phyloP scores from a whole-genome alignment of 2,797 vertebrate species.

The Potorous gilbertii region DNA sequence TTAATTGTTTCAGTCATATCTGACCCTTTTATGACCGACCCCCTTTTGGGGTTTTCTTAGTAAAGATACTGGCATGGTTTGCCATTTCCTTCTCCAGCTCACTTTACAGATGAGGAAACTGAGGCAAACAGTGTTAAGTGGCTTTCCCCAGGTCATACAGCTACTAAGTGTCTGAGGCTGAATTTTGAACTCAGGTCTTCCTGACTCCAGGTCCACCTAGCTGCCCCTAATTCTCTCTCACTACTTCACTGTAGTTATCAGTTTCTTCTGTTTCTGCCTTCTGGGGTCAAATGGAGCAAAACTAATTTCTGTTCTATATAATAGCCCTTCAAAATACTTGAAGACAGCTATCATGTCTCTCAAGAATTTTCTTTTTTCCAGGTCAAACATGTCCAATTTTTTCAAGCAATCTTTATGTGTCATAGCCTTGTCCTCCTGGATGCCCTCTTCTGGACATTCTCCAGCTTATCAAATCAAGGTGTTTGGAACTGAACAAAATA shows the following conservation, averaged over 20 bases:
- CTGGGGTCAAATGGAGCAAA: not conserved
- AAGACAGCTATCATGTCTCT: not conserved
- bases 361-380: not conserved
- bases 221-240: not conserved
- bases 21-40: not conserved
- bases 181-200: not conserved
- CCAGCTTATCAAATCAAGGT: not conserved
- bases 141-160: not conserved
- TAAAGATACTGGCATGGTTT: not conserved
- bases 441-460: not conserved
- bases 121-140: not conserved
- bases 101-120: not conserved
- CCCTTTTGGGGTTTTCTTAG: not conserved
- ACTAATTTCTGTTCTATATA: not conserved
- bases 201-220: not conserved
- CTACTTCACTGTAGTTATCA: not conserved
- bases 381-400: not conserved
- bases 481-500: not conserved
- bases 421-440: not conserved
- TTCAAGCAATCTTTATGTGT: not conserved
- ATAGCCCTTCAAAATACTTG: not conserved
- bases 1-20: not conserved
- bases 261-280: not conserved
- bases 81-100: not conserved
- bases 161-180: not conserved